phyloP scores from a whole-genome alignment of 35 echinoderm and acorn worm genomes.

The Lytechinus variegatus region DNA sequence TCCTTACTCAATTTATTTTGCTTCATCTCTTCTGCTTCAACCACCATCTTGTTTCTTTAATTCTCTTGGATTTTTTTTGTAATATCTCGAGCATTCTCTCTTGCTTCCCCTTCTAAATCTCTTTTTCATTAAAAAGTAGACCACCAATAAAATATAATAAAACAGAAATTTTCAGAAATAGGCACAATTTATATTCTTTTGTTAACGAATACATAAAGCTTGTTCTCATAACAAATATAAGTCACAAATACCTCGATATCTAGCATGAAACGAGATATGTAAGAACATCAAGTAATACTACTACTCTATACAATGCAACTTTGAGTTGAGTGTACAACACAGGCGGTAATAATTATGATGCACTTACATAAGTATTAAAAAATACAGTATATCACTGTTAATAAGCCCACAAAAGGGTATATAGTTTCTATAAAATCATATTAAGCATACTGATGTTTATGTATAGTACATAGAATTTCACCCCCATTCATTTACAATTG shows the following conservation, averaged over 20 bases:
- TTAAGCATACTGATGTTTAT: not conserved
- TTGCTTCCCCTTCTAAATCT: not conserved
- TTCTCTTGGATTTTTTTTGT: not conserved
- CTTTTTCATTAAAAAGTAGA: not conserved
- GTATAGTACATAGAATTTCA: not conserved
- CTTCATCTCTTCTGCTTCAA: not conserved
- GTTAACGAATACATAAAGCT: conserved; percentile 9
- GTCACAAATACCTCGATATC: not conserved
- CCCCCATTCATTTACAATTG: not conserved
- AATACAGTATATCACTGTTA: not conserved
- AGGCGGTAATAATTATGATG: not conserved
- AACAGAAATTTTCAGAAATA: conserved; percentile 7
- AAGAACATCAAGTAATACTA: not conserved
- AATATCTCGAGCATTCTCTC: not conserved
- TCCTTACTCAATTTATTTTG: not conserved
- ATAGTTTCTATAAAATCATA: not conserved
- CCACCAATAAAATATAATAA: not conserved
- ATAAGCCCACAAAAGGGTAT: not conserved
- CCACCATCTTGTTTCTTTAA: not conserved
- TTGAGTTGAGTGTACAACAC: not conserved
- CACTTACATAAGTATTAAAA: conserved; percentile 7
- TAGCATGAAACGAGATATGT: not conserved
- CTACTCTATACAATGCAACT: not conserved
- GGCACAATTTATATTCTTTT: conserved; percentile 14
- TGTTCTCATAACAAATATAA: not conserved